These are phyloP conservation scores for Scolopax bukidnonensis DNA, from an alignment of 2,797 vertebrate species.

Conservation along the genomic window DNA sequence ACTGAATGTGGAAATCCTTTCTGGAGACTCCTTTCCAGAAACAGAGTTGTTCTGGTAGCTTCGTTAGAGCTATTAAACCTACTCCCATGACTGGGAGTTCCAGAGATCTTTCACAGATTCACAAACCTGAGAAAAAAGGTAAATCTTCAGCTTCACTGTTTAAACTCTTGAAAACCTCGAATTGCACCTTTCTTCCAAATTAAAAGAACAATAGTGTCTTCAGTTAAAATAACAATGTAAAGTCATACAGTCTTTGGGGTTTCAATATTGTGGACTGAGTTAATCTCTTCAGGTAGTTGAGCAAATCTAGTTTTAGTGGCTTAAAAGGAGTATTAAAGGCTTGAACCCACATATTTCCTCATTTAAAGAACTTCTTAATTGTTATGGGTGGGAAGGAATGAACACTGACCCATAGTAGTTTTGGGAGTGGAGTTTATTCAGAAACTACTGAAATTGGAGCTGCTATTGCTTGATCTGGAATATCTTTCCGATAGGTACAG, in stretches of 20 bases:
- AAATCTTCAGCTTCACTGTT: not conserved
- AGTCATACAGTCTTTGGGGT: no score
- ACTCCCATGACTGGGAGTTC: not conserved
- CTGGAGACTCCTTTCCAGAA: not conserved
- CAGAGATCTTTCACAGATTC: not conserved
- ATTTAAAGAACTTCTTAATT: not conserved
- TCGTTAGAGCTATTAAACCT: not conserved
- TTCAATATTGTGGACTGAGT: not conserved
- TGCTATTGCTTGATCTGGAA: not conserved
- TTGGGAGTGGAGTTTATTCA: not conserved
- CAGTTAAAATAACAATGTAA: not conserved
- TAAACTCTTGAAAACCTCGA: not conserved
- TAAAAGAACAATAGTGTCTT: not conserved
- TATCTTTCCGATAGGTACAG: not conserved
- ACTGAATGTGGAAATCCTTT: not conserved
- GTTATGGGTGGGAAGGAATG: not conserved
- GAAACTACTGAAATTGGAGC: not conserved
- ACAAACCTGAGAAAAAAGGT: not conserved
- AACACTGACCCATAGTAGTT: accelerated
- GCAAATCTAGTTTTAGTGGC: not conserved
- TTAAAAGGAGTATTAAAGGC: not conserved
- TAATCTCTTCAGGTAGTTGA: not conserved
- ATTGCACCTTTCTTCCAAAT: not conserved
- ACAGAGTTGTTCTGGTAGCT: not conserved
- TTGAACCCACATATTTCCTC: not conserved